Evolutionary conservation across 2,113 vertebrate species (phyloP).

Genomic region (Callaeas wilsoni): DNA sequence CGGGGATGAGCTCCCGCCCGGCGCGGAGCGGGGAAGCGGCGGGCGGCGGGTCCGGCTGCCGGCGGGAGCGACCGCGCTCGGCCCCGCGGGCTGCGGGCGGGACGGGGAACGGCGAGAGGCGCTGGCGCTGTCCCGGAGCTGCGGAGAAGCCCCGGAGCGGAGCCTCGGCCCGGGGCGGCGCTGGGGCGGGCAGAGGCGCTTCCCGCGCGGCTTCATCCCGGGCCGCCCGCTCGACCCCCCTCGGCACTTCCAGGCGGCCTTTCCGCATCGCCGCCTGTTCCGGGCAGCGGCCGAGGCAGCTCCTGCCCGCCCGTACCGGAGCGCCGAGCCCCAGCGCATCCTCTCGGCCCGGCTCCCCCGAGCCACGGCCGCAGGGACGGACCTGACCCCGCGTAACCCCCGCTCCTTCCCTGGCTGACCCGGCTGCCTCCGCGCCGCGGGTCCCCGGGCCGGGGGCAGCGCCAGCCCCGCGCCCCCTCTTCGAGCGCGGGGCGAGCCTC

Average conservation of each 20-base stretch:
- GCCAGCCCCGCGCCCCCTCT: background rate
- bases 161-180: background rate
- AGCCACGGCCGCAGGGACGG: background rate
- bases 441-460: background rate
- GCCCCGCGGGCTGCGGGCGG: background rate
- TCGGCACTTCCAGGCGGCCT: background rate
- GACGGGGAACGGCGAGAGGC: background rate
- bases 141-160: background rate
- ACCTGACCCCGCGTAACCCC: background rate
- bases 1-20: background rate
- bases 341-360: background rate
- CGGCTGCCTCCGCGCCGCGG: background rate
- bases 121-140: too few species aligned
- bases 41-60: background rate
- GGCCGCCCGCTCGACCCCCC: too few species aligned
- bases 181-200: background rate
- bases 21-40: background rate
- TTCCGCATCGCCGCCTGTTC: background rate
- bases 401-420: background rate
- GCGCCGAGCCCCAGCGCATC: background rate
- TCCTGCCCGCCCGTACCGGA: background rate
- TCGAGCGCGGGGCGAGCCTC: background rate
- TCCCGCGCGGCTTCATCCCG: accelerated
- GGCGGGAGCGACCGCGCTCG: background rate
- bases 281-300: background rate